Evolutionary conservation across 2,888 invertebrate genomes (phyloP).

Genomic region (Arrhopalites spinosus): DNA sequence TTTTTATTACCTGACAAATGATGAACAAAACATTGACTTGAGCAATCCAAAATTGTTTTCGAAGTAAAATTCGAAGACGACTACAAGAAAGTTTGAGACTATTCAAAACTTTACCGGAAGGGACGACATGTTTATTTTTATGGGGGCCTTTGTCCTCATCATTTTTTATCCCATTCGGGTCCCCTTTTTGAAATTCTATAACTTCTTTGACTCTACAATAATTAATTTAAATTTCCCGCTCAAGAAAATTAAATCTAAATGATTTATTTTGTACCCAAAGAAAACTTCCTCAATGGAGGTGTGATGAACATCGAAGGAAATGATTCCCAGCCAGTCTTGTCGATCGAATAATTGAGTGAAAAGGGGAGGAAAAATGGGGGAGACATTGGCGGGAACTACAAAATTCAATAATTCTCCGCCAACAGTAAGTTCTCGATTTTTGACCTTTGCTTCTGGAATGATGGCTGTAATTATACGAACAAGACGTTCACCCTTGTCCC

Average conservation of each 20-base stretch:
- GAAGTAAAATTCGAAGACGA: slow-evolving; percentile 25
- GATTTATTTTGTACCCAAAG: slow-evolving; percentile 20
- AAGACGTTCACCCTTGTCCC: slow-evolving; percentile 19
- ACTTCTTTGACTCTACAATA: slow-evolving; percentile 31
- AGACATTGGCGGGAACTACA: slow-evolving; percentile 16
- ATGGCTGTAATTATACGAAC: slow-evolving; percentile 30
- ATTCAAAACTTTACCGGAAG: slow-evolving; percentile 16
- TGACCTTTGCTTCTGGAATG: slow-evolving; percentile 21
- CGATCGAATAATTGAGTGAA: slow-evolving; percentile 33
- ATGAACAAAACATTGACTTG: slow-evolving; percentile 3
- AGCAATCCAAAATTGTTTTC: slow-evolving; percentile 36
- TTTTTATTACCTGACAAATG: slow-evolving; percentile 23
- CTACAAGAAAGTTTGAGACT: neutral
- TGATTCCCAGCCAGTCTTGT: slow-evolving; percentile 32
- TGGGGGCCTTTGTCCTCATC: neutral
- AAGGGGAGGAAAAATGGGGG: slow-evolving; percentile 27
- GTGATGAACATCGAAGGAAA: slow-evolving; percentile 31
- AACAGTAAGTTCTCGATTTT: slow-evolving; percentile 29
- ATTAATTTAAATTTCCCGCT: no score
- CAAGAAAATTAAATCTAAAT: neutral
- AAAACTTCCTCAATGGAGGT: slow-evolving; percentile 38
- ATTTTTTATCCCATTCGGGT: neutral
- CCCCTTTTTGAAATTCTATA: slow-evolving; percentile 20
- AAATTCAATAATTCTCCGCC: slow-evolving; percentile 35
- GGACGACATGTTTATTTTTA: neutral